These are phyloP conservation scores for Chrosomus eos DNA, from an alignment of 2,797 vertebrate species.

Conservation along the genomic window DNA sequence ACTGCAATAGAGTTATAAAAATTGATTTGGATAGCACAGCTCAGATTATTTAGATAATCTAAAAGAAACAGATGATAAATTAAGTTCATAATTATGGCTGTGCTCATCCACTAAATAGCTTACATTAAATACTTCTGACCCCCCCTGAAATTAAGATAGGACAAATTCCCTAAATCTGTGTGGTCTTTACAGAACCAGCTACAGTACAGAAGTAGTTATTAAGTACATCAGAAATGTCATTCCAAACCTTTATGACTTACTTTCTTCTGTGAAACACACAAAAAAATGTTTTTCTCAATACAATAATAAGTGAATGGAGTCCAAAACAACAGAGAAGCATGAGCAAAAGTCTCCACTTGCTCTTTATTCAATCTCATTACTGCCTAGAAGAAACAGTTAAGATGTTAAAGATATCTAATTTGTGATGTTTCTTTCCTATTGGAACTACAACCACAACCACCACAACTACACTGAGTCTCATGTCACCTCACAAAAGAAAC, in stretches of 20 bases:
- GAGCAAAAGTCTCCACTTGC: background rate
- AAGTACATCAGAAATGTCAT: background rate
- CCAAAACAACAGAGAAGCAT: background rate
- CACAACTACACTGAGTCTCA: background rate
- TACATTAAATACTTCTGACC: background rate
- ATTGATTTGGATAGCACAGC: background rate
- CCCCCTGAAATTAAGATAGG: background rate
- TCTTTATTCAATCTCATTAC: background rate
- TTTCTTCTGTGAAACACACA: background rate
- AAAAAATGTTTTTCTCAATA: background rate
- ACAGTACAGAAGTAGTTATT: background rate
- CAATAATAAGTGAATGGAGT: background rate
- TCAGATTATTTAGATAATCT: background rate
- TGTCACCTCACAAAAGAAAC: constrained; percentile 24
- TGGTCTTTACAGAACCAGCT: background rate
- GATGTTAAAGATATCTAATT: background rate
- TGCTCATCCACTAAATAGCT: background rate
- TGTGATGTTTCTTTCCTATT: background rate
- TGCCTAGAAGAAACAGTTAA: background rate
- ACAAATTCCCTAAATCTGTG: background rate
- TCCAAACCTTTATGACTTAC: background rate
- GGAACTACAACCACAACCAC: too few species aligned
- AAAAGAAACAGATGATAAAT: background rate
- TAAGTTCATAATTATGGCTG: background rate
- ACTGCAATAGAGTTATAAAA: background rate